Evolutionary conservation across 2,888 invertebrate species (phyloP), one percentile per base, ranked within the genome.

Genomic region (Clusia tigrina): DNA sequence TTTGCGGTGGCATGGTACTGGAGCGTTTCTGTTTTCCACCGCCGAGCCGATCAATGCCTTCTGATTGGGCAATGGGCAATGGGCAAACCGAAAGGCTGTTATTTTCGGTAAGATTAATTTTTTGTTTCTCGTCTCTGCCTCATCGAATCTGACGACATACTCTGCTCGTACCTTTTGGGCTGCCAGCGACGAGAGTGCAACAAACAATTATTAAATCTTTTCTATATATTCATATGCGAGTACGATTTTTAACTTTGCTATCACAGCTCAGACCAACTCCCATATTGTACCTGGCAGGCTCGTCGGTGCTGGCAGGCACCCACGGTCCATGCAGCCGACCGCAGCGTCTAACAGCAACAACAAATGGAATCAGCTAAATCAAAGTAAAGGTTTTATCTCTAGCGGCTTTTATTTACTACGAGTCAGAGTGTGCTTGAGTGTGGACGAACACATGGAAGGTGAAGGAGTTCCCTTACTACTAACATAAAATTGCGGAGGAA

Each of bases 341-440:
- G n/a, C n/a, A n/a, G n/a, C n/a, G n/a, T n/a, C n/a, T n/a, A n/a
- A 37, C 32, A 32, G 32, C 76, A 76, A 71, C 73, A 74, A 65
- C 77, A 62, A 77, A 76, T 77, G 74, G 69, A 76, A 77, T 76
- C 77, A 77, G 76, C 76, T 76, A 77, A 76, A 77, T 77, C 74
- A 72, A 70, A 58, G 54, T 54, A 18, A 52, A 20, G 48, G 2
- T 42, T 48, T 48, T 48, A 48, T 48, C n/a, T n/a, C 48, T 48
- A 48, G 48, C 48, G 5, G 18, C 22, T 48, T 48, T 48, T 48
- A 42, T 17, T 42, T 17, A 15, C n/a, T 32, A 9, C 32, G 6
- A 32, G 6, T 32, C 12, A 32, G 32, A 32, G 6, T 9, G 32
- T 32, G n/a, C n/a, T n/a, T n/a, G n/a, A 32, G 32, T 12, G 32